These are phyloP conservation scores for Diadromus collaris DNA, from an alignment of 2,888 invertebrate genomes.

Conservation along the genomic window DNA sequence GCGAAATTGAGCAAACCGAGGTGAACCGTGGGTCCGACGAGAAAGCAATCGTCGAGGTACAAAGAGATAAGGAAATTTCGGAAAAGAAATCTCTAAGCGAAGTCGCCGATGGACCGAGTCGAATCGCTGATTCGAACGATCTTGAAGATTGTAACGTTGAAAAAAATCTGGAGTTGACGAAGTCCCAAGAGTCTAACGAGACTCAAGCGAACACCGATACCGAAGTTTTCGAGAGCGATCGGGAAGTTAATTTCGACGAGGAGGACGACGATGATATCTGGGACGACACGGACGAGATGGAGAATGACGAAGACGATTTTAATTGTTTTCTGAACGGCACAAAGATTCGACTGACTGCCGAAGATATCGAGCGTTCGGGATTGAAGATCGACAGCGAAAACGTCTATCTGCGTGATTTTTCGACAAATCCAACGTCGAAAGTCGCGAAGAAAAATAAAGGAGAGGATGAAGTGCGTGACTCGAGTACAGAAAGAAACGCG, in stretches of 20 bases:
- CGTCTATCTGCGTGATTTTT: background rate
- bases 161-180: conserved; percentile 13
- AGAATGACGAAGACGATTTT: conserved; percentile 54
- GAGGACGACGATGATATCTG: conserved; percentile 60
- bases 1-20: conserved; percentile 2
- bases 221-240: conserved; percentile 59
- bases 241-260: conserved; percentile 51
- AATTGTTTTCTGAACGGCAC: conserved; percentile 62
- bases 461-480: background rate
- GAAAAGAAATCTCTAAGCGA: background rate
- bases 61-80: background rate
- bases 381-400: conserved; percentile 11
- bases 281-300: conserved; percentile 51
- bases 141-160: background rate
- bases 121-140: conserved; percentile 16
- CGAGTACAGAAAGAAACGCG: background rate
- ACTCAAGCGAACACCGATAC: conserved; percentile 20
- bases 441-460: background rate
- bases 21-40: conserved; percentile 35
- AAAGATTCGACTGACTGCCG: conserved; percentile 50
- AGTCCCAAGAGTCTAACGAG: conserved; percentile 22
- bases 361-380: conserved; percentile 54
- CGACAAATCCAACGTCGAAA: background rate
- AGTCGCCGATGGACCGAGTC: background rate
- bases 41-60: background rate